Evolutionary conservation across 2,888 invertebrate genomes (phyloP).

Genomic region (Lissocephala sabroskyi): DNA sequence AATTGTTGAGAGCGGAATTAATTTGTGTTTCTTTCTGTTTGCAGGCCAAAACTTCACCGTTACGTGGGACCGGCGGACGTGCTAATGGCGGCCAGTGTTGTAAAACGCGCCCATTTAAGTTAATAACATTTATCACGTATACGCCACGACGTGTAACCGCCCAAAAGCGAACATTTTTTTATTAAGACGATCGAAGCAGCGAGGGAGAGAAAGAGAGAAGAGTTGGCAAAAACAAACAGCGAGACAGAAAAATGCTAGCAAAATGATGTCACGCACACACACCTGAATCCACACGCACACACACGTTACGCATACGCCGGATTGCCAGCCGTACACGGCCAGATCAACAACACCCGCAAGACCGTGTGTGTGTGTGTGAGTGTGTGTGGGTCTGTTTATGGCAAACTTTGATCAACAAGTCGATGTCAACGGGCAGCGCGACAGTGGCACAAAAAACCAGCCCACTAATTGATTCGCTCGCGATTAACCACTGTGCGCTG

Average conservation of each 20-base stretch:
- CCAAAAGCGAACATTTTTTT: constrained; percentile 4
- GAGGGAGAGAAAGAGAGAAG: neutral
- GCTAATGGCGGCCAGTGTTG: constrained; percentile 23
- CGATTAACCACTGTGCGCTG: too few species aligned
- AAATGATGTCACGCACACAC: constrained; percentile 42
- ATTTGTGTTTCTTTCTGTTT: constrained; percentile 8
- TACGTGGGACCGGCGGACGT: neutral
- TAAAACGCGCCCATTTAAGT: constrained; percentile 11
- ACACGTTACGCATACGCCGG: constrained; percentile 8
- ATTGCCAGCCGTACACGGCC: too few species aligned
- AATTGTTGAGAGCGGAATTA: neutral
- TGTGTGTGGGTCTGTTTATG: too few species aligned
- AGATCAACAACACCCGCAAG: too few species aligned
- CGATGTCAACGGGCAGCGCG: too few species aligned
- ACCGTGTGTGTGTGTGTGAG: too few species aligned
- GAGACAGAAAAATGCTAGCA: constrained; percentile 17
- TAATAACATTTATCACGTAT: constrained; percentile 16
- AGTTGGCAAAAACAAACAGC: constrained; percentile 9
- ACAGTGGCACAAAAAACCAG: too few species aligned
- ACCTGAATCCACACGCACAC: neutral
- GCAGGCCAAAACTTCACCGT: constrained; percentile 15
- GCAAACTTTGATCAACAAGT: too few species aligned
- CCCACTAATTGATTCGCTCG: too few species aligned
- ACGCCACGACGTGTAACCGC: constrained; percentile 12
- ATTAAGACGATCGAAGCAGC: constrained; percentile 3